phyloP scores from a whole-genome alignment of 2,888 invertebrate genomes.

The Dasysyrphus albostriatus region DNA sequence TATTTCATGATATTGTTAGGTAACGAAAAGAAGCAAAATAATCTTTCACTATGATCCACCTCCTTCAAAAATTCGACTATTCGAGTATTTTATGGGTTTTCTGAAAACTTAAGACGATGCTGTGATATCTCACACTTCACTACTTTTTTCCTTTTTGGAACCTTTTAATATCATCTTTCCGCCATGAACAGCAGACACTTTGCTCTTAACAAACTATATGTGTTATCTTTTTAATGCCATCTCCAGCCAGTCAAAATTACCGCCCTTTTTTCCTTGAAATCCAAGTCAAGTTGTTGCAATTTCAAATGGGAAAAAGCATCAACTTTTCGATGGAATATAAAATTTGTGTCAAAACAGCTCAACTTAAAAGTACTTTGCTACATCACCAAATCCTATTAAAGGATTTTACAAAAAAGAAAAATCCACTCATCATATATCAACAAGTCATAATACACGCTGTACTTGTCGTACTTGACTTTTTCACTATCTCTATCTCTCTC shows the following conservation, averaged over 20 bases:
- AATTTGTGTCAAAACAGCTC: conserved; percentile 42
- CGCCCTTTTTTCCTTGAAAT: conserved; percentile 3
- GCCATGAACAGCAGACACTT: background rate
- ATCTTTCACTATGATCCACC: background rate
- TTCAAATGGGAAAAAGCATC: conserved; percentile 1
- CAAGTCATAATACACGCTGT: conserved; percentile 54
- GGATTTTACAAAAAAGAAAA: conserved; percentile 11
- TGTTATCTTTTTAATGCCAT: background rate
- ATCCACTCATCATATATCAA: conserved; percentile 64
- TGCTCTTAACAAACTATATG: background rate
- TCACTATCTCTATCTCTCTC: background rate
- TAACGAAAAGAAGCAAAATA: background rate
- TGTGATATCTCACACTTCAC: background rate
- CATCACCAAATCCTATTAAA: conserved; percentile 52
- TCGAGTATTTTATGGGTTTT: background rate
- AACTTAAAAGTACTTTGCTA: conserved; percentile 27
- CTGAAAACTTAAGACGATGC: background rate
- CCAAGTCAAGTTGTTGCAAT: conserved; percentile 21
- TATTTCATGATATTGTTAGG: background rate
- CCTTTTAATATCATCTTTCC: background rate
- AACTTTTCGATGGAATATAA: conserved; percentile 37
- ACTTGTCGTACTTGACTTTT: background rate
- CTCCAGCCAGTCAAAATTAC: background rate
- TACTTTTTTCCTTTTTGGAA: background rate
- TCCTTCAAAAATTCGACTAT: background rate